phyloP scores from a whole-genome alignment of 92 coral and sea anemone genomes.

The Paragorgia papillata region DNA sequence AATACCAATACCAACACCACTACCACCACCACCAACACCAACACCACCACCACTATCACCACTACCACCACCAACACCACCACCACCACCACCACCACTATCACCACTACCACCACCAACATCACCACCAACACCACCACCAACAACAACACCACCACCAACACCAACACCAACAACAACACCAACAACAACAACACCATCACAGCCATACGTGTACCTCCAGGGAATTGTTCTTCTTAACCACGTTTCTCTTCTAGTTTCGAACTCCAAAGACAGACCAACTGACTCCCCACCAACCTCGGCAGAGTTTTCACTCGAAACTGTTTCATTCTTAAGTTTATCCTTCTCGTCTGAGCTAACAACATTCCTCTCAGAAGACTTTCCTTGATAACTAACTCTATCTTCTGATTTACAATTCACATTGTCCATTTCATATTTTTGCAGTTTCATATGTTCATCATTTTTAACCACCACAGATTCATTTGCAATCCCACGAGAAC shows the following conservation, averaged over 20 bases:
- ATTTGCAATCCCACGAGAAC: too few relatives aligned
- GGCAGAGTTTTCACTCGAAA: neutral
- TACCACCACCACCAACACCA: too few relatives aligned
- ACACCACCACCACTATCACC: too few relatives aligned
- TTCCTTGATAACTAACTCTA: neutral
- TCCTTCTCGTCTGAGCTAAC: neutral
- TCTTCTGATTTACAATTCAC: neutral
- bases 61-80: too few relatives aligned
- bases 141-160: too few relatives aligned
- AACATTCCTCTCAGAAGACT: neutral
- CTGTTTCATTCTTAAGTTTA: neutral
- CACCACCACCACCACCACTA: too few relatives aligned
- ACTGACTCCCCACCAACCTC: slow-evolving; percentile 6
- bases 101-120: too few relatives aligned
- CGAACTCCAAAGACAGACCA: slow-evolving; percentile 52
- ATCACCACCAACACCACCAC: too few relatives aligned
- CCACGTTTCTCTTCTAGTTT: slow-evolving; percentile 73
- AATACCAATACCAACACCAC: too few relatives aligned
- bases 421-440: neutral
- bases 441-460: neutral
- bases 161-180: too few relatives aligned
- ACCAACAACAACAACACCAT: neutral
- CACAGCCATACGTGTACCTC: slow-evolving; percentile 57
- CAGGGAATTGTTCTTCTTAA: slow-evolving; percentile 71
- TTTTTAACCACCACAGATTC: too few relatives aligned